These are phyloP conservation scores for Halichoeres trimaculatus DNA, from an alignment of 2,113 vertebrate genomes.

Conservation along the genomic window DNA sequence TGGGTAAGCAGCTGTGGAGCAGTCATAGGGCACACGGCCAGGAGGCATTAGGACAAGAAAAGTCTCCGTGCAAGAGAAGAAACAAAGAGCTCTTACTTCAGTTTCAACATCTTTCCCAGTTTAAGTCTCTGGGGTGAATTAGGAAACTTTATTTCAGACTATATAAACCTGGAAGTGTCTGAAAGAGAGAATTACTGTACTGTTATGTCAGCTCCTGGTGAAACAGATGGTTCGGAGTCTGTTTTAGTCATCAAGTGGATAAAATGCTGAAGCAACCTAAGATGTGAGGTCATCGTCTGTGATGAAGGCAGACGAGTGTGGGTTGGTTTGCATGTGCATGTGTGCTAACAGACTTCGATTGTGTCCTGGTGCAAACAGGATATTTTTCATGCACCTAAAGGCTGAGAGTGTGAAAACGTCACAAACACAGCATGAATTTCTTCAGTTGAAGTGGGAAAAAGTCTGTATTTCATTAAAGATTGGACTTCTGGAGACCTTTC, in stretches of 20 bases:
- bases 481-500: constrained; percentile 53
- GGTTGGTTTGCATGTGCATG: constrained; percentile 26
- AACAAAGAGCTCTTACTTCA: constrained; percentile 57
- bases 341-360: constrained; percentile 31
- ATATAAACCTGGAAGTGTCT: constrained; percentile 24
- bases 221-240: constrained; percentile 61
- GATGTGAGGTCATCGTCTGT: constrained; percentile 53
- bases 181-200: constrained; percentile 6
- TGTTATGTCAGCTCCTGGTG: constrained; percentile 40
- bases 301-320: constrained; percentile 26
- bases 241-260: constrained; percentile 62
- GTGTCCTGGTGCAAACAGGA: background rate
- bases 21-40: constrained; percentile 43
- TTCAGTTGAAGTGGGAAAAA: constrained; percentile 29
- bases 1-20: constrained; percentile 44
- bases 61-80: constrained; percentile 19
- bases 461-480: constrained; percentile 41
- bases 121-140: constrained; percentile 19
- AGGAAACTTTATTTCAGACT: constrained; percentile 17
- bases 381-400: background rate
- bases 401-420: background rate
- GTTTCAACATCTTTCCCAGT: constrained; percentile 40
- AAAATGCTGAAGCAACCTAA: constrained; percentile 27
- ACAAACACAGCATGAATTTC: background rate
- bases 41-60: constrained; percentile 26